A percentile compares a stretch with the other conserved stretches of the same genome.
Conservation (phyloP, 2,888 invertebrate genomes). For the Netelia fuscicornis region DNA sequence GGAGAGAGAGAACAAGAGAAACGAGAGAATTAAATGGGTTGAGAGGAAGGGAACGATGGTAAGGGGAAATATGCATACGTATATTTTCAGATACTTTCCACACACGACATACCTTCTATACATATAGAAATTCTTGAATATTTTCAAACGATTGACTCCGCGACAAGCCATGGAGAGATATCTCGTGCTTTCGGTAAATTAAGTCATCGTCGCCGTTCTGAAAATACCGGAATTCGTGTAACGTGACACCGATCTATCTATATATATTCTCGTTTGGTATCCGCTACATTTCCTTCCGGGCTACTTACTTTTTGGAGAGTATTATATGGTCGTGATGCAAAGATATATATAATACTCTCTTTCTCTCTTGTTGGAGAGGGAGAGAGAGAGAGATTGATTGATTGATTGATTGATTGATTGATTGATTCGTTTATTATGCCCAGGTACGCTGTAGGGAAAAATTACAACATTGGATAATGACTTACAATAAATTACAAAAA, state of each 20-base stretch:
- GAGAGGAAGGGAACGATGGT: constrained; percentile 14
- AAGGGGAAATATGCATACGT: constrained; percentile 23
- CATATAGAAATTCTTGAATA: background rate
- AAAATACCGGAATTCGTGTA: background rate
- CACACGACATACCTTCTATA: background rate
- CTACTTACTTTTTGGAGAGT: background rate
- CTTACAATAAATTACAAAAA: no score
- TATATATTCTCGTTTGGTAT: constrained; percentile 2
- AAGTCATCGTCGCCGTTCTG: constrained; percentile 14
- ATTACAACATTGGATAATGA: no score
- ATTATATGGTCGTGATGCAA: background rate
- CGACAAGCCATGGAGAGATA: constrained; percentile 40
- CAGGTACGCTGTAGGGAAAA: no score
- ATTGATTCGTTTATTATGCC: no score
- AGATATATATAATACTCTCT: background rate
- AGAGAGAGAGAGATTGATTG: no score
- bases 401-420: no score
- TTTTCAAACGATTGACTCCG: constrained; percentile 15
- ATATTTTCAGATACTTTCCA: background rate
- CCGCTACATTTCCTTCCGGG: constrained; percentile 5
- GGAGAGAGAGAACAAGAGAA: constrained; percentile 43
- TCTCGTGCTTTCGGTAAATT: constrained; percentile 57
- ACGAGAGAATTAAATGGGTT: constrained; percentile 35
- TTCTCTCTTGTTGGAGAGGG: background rate
- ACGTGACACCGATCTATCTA: background rate